These are phyloP conservation scores for Parotia lawesii DNA, from an alignment of 2,113 vertebrate genomes.

Conservation along the genomic window DNA sequence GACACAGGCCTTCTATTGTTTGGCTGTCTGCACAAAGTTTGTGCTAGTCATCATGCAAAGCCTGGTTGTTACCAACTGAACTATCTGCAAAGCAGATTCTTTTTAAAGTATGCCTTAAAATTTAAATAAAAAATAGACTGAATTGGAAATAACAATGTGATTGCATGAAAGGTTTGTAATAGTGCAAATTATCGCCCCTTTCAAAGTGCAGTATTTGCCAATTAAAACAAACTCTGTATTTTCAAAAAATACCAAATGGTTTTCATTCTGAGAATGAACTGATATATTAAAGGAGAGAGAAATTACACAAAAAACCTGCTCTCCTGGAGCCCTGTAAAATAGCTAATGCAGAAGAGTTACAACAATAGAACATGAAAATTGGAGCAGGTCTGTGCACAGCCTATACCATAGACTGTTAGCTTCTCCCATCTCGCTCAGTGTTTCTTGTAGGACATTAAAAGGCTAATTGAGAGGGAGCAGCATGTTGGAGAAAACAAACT, in stretches of 20 bases:
- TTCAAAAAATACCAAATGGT: not conserved
- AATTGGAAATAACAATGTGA: not conserved
- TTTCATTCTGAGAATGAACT: not conserved
- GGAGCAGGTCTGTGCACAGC: not conserved
- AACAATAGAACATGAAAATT: not conserved
- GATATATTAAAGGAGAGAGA: not conserved
- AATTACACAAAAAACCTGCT: not conserved
- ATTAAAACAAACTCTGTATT: not conserved
- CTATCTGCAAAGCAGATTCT: not conserved
- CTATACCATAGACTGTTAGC: not conserved
- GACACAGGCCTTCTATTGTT: conserved; percentile 49
- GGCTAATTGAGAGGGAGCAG: not conserved
- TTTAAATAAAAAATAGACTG: conserved; percentile 8
- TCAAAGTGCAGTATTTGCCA: not conserved
- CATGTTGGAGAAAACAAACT: not conserved
- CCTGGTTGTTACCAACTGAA: not conserved
- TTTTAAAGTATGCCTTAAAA: conserved; percentile 31
- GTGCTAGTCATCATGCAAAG: not conserved
- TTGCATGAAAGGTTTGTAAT: not conserved
- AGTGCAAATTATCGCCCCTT: not conserved
- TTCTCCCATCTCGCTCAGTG: not conserved
- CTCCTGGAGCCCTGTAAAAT: not conserved
- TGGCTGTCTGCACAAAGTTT: conserved; percentile 40
- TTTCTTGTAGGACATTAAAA: not conserved
- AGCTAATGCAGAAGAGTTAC: not conserved